Evolutionary conservation across 2,888 invertebrate genomes (phyloP), one percentile per base, ranked within the genome.

Genomic region (Agrypnus murinus): DNA sequence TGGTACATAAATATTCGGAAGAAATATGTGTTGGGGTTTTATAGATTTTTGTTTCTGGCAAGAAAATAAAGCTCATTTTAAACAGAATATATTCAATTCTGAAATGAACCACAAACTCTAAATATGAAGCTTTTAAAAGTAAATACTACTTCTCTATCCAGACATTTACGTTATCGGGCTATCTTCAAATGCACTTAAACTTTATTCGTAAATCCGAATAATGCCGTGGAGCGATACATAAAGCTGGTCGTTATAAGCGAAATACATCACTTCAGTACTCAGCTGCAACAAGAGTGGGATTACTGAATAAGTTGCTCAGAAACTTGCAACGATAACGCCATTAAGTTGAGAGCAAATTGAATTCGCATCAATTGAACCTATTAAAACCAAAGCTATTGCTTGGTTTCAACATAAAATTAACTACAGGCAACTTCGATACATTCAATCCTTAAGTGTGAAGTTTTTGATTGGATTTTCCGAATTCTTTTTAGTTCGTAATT

Each of bases 311-410:
- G 32, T 55, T 36, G 36, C 9, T 12, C 31, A 50, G 50, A 50
- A 31, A 50, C 50, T 31, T 19, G 19, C 50, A 50, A 50, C 31
- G 50, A 50, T 50, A 50, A 43, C 19, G 50, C 50, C 14, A 55
- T 55, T 55, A 55, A 15, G 48, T 36, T 34, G 55, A 55, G 36
- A 32, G 55, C 55, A 55, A 55, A 55, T 55, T 55, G 55, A 55
- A 55, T 55, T 55, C 36, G n/a, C 36, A 55, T 36, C 9, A 36
- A 55, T 55, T 32, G 17, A 55, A 36, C 36, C 9, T 36, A 55
- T 55, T 55, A 36, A 55, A 55, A 55, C 15, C 25, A 17, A 17
- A 55, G 36, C 55, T 55, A 9, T 48, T 48, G 14, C 48, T 48
- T 14, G 25, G 46, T 25, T 34, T 32, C n/a, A 31, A 53, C 15